A percentile compares a stretch with the other conserved stretches of the same genome.
Evolutionary conservation across 2,797 vertebrate species (phyloP).

Genomic region (Micrastur ruficollis): DNA sequence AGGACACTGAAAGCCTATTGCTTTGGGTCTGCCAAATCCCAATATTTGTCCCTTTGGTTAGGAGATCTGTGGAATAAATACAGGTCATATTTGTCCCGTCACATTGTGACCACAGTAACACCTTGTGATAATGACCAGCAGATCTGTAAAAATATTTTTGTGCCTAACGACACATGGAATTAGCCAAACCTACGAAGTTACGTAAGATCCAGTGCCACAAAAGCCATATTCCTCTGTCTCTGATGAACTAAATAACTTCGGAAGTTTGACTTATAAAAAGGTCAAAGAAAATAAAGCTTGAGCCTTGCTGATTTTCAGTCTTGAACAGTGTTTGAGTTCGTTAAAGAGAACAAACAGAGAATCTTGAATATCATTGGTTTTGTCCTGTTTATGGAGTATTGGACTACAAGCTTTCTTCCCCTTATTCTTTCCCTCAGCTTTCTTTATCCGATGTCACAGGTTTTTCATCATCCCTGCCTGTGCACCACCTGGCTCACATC

Average conservation of each 20-base stretch:
- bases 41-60: background rate
- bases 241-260: background rate
- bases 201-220: background rate
- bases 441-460: background rate
- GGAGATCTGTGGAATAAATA: background rate
- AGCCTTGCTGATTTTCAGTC: background rate
- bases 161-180: background rate
- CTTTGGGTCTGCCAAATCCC: background rate
- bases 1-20: background rate
- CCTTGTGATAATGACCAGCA: background rate
- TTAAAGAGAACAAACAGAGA: background rate
- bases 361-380: background rate
- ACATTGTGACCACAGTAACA: background rate
- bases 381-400: background rate
- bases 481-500: background rate
- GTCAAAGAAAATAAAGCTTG: background rate
- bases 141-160: background rate
- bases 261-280: background rate
- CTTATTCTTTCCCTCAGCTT: background rate
- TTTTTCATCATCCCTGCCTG: background rate
- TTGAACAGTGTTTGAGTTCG: background rate
- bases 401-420: background rate
- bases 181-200: background rate
- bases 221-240: background rate
- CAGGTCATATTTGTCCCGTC: background rate